Evolutionary conservation across 2,797 vertebrate species (phyloP).

Genomic region (Iguana delicatissima): DNA sequence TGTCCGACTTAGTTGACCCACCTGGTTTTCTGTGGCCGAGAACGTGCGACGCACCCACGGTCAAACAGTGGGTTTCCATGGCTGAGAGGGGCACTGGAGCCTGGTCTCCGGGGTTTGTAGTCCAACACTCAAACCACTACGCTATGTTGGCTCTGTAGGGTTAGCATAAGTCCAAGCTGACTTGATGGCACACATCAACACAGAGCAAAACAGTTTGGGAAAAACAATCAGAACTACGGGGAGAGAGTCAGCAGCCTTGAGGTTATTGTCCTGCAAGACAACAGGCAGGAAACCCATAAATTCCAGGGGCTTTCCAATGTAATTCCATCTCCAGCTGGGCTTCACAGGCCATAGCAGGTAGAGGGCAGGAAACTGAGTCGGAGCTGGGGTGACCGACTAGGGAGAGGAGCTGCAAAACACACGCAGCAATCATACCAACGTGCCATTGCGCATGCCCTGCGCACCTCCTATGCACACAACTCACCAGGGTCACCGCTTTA

Average conservation of each 20-base stretch:
- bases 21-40: too few species aligned
- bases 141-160: not conserved
- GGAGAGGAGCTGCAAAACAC: constrained; percentile 20
- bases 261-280: constrained; percentile 63
- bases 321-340: not conserved
- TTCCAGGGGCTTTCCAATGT: constrained; percentile 54
- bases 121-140: too few species aligned
- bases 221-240: not conserved
- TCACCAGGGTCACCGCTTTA: not conserved
- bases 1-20: too few species aligned
- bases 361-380: not conserved
- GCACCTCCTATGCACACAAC: not conserved
- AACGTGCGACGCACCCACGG: too few species aligned
- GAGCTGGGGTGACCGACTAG: not conserved
- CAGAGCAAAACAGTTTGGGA: not conserved
- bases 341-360: constrained; percentile 31
- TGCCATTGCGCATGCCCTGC: not conserved
- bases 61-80: too few species aligned
- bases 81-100: too few species aligned
- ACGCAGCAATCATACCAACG: rapidly evolving
- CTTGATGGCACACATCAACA: not conserved
- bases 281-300: constrained; percentile 67
- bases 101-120: too few species aligned
- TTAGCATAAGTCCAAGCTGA: not conserved
- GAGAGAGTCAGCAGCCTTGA: not conserved